Evolutionary conservation across 2,113 vertebrate genomes (phyloP), one percentile per base, ranked within the genome.

Genomic region (Garra rufa): DNA sequence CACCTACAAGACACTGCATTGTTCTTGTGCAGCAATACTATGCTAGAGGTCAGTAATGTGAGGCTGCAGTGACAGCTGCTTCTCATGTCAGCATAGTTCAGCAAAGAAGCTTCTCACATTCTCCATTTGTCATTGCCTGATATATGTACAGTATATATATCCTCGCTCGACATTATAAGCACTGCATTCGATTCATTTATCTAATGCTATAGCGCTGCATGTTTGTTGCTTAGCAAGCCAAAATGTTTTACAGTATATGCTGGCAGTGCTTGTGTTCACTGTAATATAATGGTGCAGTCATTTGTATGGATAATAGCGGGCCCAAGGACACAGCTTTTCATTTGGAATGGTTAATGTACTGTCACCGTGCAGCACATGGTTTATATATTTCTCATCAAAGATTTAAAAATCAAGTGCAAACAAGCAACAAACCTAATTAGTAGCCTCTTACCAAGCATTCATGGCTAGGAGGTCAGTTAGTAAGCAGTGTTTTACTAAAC

Each of bases 71-170:
- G 77, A 44, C 86, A 87, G 83, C 86, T 87, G 86, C 74, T 74
- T 77, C 78, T 87, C 61, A 73, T 11, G 24, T 80, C 83, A 85
- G 74, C 70, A 30, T 26, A 78, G 63, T 67, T 73, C 41, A 82
- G 78, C 79, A 44, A 83, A 84, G 61, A 63, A 52, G 67, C 55
- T 9, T 74, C 46, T 87, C 67, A 69, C 81, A 57, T 83, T 67
- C 80, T 78, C 86, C 86, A 87, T 87, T 83, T 87, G 79, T 67
- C 85, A 83, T 77, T 55, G 43, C 79, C 73, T 41, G 63, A 82
- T 77, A 77, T 84, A 85, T 30, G 11, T 77, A 41, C 28, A 3
- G n/a, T 65, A 10, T 63, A 4, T 69, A 19, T 69, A 38, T 69
- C 28, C 28, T 69, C 8, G 17, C 30, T 19, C 13, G 24, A 28